Evolutionary conservation across 1,140 invertebrate genomes (phyloP).

Genomic region (Pogonomyrmex barbatus): DNA sequence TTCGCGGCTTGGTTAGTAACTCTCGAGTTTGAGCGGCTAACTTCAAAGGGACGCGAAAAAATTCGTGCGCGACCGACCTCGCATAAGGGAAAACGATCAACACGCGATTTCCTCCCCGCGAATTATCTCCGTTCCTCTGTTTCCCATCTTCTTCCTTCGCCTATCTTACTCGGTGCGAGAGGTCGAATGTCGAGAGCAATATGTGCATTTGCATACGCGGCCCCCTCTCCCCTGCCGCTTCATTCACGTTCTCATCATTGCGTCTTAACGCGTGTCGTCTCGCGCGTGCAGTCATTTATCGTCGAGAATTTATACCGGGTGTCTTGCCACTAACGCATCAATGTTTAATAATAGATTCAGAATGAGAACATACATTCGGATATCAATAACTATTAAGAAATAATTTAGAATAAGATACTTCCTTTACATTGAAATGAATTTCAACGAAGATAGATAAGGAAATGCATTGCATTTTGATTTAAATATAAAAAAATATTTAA

Average conservation of each 20-base stretch:
- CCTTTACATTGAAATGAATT: neutral
- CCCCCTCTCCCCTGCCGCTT: neutral
- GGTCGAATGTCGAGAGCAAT: slow-evolving; percentile 32
- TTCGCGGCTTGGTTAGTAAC: slow-evolving; percentile 61
- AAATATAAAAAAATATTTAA: neutral
- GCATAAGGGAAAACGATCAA: slow-evolving; percentile 60
- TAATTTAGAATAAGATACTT: neutral
- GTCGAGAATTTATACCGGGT: slow-evolving; percentile 30
- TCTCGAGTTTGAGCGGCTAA: slow-evolving; percentile 59
- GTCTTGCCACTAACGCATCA: neutral
- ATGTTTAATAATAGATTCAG: neutral
- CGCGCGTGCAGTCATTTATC: slow-evolving; percentile 51
- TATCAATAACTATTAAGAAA: neutral
- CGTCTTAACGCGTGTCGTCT: slow-evolving; percentile 34
- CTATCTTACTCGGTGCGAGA: slow-evolving; percentile 20
- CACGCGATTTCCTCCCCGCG: slow-evolving; percentile 34
- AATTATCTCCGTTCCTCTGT: neutral
- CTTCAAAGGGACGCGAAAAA: slow-evolving; percentile 70
- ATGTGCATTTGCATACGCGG: slow-evolving; percentile 59
- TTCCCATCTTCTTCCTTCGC: neutral
- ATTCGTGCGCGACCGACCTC: slow-evolving; percentile 46
- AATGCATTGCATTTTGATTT: neutral
- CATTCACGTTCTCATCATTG: slow-evolving; percentile 35
- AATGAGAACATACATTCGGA: neutral
- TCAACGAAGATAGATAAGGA: neutral